Evolutionary conservation across 2,888 invertebrate genomes (phyloP).

Genomic region (Caenorhabditis sinica): DNA sequence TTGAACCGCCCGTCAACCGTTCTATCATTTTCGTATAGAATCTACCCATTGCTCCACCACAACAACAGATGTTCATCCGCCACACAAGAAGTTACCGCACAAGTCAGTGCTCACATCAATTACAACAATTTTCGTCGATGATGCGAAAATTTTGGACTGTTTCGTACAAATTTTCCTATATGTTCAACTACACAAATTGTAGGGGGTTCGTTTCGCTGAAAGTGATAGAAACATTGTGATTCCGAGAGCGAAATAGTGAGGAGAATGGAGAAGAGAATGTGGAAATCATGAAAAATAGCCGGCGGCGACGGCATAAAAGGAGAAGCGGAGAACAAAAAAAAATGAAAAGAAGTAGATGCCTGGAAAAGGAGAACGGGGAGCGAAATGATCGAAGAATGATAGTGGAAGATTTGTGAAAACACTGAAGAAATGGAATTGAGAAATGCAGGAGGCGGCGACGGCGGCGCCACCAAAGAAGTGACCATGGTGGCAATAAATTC

Average conservation of each 20-base stretch:
- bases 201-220: conserved; percentile 63
- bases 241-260: conserved; percentile 1
- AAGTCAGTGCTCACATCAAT: conserved; percentile 17
- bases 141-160: conserved; percentile 39
- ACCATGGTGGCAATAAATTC: conserved; percentile 61
- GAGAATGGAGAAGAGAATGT: too few relatives aligned
- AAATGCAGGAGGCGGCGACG: conserved; percentile 24
- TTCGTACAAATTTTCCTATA: conserved; percentile 24
- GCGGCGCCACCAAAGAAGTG: conserved; percentile 52
- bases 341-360: background rate
- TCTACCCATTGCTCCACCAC: conserved; percentile 63
- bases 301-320: conserved; percentile 30
- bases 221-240: conserved; percentile 14
- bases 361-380: conserved; percentile 40
- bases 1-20: conserved; percentile 60
- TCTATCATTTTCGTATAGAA: conserved; percentile 69
- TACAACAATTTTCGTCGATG: conserved; percentile 24
- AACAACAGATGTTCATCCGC: conserved; percentile 65
- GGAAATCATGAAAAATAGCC: conserved; percentile 4
- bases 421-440: conserved; percentile 31
- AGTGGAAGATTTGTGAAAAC: conserved; percentile 22
- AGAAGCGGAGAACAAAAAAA: conserved; percentile 18
- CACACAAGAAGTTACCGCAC: background rate
- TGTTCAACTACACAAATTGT: conserved; percentile 21
- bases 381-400: conserved; percentile 33